Percentiles rank a stretch among this genome's conserved stretches.
phyloP scores from a whole-genome alignment of 30 jellyfish, hydroid and myxozoan genomes.

The Cassiopea xamachana region DNA sequence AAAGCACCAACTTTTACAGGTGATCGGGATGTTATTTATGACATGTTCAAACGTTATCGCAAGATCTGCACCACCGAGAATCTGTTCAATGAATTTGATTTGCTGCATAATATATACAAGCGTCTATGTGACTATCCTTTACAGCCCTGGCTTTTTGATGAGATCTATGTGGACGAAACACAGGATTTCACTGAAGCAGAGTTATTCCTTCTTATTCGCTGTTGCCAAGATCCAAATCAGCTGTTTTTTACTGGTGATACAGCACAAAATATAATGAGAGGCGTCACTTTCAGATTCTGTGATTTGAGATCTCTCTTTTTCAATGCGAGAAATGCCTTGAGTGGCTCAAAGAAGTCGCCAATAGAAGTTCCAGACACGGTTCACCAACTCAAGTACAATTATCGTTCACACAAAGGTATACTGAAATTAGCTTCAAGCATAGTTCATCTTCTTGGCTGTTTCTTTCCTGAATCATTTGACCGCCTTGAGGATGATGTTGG shows the following conservation, averaged over 20 bases:
- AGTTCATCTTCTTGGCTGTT: slow-evolving; percentile 56
- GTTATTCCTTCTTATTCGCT: slow-evolving; percentile 66
- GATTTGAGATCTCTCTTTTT: slow-evolving; percentile 76
- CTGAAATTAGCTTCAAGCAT: slow-evolving; percentile 78
- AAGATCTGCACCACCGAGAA: slow-evolving; percentile 44
- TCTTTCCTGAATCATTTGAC: slow-evolving; percentile 89
- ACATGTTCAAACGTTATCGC: slow-evolving; percentile 58
- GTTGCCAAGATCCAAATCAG: slow-evolving; percentile 82
- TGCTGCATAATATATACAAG: slow-evolving; percentile 63
- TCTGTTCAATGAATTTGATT: slow-evolving; percentile 79
- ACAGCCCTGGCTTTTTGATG: slow-evolving; percentile 80
- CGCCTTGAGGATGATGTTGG: slow-evolving; percentile 78
- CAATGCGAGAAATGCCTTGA: slow-evolving; percentile 56
- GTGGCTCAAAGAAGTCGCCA: slow-evolving; percentile 12
- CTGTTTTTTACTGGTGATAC: slow-evolving; percentile 94
- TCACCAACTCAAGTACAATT: slow-evolving; percentile 81
- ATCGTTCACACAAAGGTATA: slow-evolving; percentile 91
- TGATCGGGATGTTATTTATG: slow-evolving; percentile 76
- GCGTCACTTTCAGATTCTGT: slow-evolving; percentile 86
- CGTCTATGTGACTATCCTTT: slow-evolving; percentile 46
- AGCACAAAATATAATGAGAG: slow-evolving; percentile 92
- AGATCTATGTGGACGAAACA: slow-evolving; percentile 88
- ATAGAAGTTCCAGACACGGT: slow-evolving; percentile 70
- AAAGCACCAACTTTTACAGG: slow-evolving; percentile 88
- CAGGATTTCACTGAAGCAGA: slow-evolving; percentile 95